A percentile compares a stretch with the other conserved stretches of the same genome.
Conservation (phyloP, 2,888 invertebrate genomes). For the Thera britannica region DNA sequence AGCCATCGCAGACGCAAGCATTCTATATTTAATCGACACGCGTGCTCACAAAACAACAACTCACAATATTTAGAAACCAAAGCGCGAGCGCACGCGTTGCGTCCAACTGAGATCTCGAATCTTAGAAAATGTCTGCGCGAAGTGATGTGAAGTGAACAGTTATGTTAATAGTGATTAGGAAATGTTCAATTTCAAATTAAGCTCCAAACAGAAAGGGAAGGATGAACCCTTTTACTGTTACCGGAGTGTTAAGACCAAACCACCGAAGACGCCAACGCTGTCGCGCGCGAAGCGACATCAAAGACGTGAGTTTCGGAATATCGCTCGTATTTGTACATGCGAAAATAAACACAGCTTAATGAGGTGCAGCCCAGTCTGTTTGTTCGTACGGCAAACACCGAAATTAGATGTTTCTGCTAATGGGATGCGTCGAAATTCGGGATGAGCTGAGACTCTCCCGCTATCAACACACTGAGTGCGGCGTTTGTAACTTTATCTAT, state of each 20-base stretch:
- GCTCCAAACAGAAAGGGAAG: conserved; percentile 75
- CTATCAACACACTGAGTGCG: conserved; percentile 19
- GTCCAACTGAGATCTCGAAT: conserved; percentile 16
- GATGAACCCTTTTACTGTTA: conserved; percentile 81
- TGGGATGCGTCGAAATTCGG: conserved; percentile 54
- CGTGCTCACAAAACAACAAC: conserved; percentile 75
- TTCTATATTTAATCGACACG: conserved; percentile 73
- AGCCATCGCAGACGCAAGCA: conserved; percentile 66
- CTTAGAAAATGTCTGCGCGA: conserved; percentile 42
- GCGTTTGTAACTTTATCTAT: conserved; percentile 8
- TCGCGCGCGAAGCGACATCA: conserved; percentile 81
- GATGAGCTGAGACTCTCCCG: conserved; percentile 33
- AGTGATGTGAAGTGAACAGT: conserved; percentile 45
- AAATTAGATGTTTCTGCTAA: conserved; percentile 66
- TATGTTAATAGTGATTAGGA: conserved; percentile 38
- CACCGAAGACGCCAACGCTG: conserved; percentile 83
- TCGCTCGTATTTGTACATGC: conserved; percentile 51
- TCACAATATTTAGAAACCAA: conserved; percentile 69
- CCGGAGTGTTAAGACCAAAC: conserved; percentile 79
- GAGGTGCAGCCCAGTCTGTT: conserved; percentile 62
- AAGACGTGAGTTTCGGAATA: conserved; percentile 71
- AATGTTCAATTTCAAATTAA: conserved; percentile 86
- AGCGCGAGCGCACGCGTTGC: conserved; percentile 65
- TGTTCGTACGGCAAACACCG: conserved; percentile 56
- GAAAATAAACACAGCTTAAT: conserved; percentile 72